phyloP scores from a whole-genome alignment of 2,888 invertebrate genomes.

The Athetis lepigone region DNA sequence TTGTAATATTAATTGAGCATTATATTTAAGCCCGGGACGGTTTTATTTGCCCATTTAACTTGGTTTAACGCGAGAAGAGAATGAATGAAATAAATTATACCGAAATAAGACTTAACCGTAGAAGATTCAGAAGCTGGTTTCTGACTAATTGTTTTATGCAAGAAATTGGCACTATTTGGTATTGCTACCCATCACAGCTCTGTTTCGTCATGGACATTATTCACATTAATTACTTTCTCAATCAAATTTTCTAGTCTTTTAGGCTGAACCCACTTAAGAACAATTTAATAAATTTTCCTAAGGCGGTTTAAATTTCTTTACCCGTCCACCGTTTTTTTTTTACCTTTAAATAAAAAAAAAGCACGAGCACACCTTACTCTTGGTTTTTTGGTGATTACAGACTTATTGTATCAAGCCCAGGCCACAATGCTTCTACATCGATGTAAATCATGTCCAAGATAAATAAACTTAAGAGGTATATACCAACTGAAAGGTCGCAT shows the following conservation, averaged over 20 bases:
- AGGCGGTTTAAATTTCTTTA: no score
- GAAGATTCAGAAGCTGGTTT: not conserved
- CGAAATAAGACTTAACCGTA: not conserved
- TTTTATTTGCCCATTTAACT: slow-evolving; percentile 33
- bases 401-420: no score
- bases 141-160: not conserved
- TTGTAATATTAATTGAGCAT: slow-evolving; percentile 61
- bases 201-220: not conserved
- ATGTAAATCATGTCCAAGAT: no score
- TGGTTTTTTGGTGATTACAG: no score
- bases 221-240: not conserved
- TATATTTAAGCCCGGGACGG: slow-evolving; percentile 57
- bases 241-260: not conserved
- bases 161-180: no score
- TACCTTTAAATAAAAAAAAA: no score
- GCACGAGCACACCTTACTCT: no score
- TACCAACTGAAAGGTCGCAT: no score
- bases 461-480: no score
- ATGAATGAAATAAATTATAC: slow-evolving; percentile 2
- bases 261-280: not conserved
- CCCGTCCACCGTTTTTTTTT: no score
- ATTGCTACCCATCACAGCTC: not conserved
- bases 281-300: not conserved
- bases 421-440: no score
- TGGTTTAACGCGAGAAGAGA: not conserved